Base-by-base conservation (phyloP, 2,113 vertebrate genomes). In the Ifrita kowaldi region DNA sequence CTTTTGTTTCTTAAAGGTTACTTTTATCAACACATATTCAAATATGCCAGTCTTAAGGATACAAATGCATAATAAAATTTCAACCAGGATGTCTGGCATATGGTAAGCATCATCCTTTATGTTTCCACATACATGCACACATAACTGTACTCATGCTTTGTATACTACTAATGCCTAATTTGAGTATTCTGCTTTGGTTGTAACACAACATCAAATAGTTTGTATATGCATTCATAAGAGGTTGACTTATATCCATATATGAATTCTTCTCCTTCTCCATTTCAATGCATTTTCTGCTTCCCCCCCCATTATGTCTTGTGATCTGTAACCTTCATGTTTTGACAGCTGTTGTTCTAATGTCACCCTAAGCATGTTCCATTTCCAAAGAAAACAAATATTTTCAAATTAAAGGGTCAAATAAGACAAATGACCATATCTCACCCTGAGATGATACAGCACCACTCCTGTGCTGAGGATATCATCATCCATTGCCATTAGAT, bases 381-480 rank as follows among this genome's bases (percentile, higher is more conserved):
- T 76, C 44, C 53, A 73, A 88, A 67, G 18, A 59, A 89, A 82
- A 52, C 18, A 84, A 23, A 9, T 11, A 9, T 23, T 64, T 84
- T 78, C 39, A 67, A 44, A 82, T 80, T 60, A 35, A 75, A 87
- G n/a, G 11, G 21, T 75, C 90, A 88, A 95, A 82, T 21, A 27
- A 91, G 74, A 57, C 21, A 77, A 52, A 41, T 56, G 47, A 73
- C 35, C 39, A 7, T 27, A 56, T 87, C 98, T 97, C 97, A 99
- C 99, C 99, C 98, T 98, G 97, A 99, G 99, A 94, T 99, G 98
- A 95, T 99, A 99, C 12, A 99, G 98, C 84, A 98, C 98, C 16
- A 99, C 98, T 44, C 99, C 98, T 13, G 99, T 99, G 96, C 99
- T 99, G 89, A 99, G 98, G 67, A 99, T 98, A 20, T 99, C 99